Percentiles rank a stretch among this genome's conserved stretches.
Conservation (phyloP, 2,888 invertebrate genomes). For the Ectemnius cavifrons region DNA sequence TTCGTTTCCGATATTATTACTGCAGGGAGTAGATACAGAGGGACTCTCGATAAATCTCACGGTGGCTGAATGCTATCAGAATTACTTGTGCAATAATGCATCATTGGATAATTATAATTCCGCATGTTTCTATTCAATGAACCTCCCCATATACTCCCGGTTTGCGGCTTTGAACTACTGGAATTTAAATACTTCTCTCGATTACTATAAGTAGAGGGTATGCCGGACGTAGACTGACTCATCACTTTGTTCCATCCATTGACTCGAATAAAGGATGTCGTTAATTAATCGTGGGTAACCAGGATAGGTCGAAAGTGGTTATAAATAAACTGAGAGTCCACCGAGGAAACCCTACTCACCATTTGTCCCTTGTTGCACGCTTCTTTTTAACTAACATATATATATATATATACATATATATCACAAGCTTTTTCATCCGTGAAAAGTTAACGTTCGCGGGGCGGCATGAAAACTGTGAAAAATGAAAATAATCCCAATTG, state of each 20-base stretch:
- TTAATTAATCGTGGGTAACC: slow-evolving; percentile 21
- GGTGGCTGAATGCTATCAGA: no score
- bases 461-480: slow-evolving; percentile 4
- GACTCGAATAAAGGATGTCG: slow-evolving; percentile 21
- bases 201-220: background rate
- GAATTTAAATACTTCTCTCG: background rate
- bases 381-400: background rate
- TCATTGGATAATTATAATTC: no score
- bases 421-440: background rate
- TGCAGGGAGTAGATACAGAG: no score
- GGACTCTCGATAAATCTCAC: no score
- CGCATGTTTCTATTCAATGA: no score
- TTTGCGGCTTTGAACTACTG: no score
- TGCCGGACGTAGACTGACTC: slow-evolving; percentile 4
- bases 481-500: slow-evolving; percentile 37
- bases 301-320: slow-evolving; percentile 1
- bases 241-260: background rate
- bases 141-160: no score
- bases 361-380: background rate
- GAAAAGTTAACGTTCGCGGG: background rate
- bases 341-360: background rate
- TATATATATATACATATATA: slow-evolving; percentile 6
- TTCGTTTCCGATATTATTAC: no score
- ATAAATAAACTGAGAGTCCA: slow-evolving; percentile 2
- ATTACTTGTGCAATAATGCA: no score